Evolutionary conservation across 2,888 invertebrate genomes (phyloP), one percentile per base, ranked within the genome.

Genomic region (Xestia xanthographa): DNA sequence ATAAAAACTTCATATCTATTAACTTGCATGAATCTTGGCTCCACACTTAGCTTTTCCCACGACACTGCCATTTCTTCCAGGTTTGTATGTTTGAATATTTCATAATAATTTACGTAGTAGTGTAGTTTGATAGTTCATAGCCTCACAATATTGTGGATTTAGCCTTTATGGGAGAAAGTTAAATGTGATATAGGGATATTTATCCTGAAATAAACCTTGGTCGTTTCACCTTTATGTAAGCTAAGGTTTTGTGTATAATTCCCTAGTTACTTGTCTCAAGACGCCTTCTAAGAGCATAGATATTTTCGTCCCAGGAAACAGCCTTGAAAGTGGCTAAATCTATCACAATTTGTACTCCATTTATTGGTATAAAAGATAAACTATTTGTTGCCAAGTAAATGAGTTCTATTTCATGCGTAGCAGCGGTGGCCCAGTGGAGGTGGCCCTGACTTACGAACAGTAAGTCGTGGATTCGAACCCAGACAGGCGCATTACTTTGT

Each of bases 1-100:
- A 92, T 93, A 93, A 94, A 93, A 92, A 90, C 90, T 92, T 92
- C 91, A 92, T 93, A 93, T 93, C 92, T 94, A 93, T 93, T 93
- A 92, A 93, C 90, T 92, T 91, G 90, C 88, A 91, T 89, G 91
- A 92, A 92, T 91, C 91, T 91, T 90, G 89, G 80, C 85, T 88
- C 89, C 89, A 89, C 88, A 89, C 91, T 92, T 88, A 89, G 83
- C 84, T 86, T 85, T 84, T 81, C 75, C 85, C 85, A 88, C 88
- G 86, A 86, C 74, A 84, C 84, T 84, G 86, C 82, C 75, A 85
- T 87, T 86, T 86, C 77, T 83, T 73, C 29, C 34, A 66, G 56
- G 70, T 82, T 78, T 82, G 75, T 82, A 56, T 85, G 69, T 73
- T 81, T 87, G 80, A 83, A 86, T 87, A 87, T 88, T 83, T 88